These are phyloP conservation scores for Gortyna flavago DNA, from an alignment of 2,888 invertebrate species.

Conservation along the genomic window DNA sequence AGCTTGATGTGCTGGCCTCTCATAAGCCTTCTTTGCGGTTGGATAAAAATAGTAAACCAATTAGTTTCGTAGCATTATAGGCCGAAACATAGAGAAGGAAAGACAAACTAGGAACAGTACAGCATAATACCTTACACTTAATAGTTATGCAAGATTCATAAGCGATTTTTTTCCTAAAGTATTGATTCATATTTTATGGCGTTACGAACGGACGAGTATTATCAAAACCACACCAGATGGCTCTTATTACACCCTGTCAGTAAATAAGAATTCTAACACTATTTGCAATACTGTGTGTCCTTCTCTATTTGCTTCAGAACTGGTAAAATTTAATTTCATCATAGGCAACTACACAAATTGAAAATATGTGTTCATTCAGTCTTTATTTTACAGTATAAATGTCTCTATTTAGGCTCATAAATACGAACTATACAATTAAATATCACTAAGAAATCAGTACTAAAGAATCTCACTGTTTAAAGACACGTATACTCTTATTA, in stretches of 20 bases:
- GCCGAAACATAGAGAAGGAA: background rate
- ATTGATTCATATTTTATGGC: no score
- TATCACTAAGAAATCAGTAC: conserved; percentile 8
- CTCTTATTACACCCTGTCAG: no score
- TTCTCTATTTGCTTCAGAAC: no score
- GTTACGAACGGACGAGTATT: no score
- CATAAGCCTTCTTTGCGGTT: background rate
- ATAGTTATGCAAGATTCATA: no score
- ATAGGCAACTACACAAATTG: background rate
- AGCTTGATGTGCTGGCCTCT: no score
- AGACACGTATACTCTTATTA: no score
- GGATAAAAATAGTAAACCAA: background rate
- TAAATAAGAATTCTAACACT: no score
- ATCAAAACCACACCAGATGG: no score
- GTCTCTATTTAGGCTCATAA: conserved; percentile 7
- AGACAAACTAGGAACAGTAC: background rate
- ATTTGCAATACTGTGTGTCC: no score
- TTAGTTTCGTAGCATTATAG: background rate
- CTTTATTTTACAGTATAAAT: conserved; percentile 13
- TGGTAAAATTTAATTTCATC: background rate
- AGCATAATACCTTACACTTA: no score
- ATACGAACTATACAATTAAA: conserved; percentile 20
- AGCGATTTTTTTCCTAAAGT: no score
- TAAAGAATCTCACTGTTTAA: conserved; percentile 31
- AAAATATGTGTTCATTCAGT: conserved; percentile 18